These are phyloP conservation scores for Callimorpha dominula DNA, from an alignment of 2,888 invertebrate species.

Conservation along the genomic window DNA sequence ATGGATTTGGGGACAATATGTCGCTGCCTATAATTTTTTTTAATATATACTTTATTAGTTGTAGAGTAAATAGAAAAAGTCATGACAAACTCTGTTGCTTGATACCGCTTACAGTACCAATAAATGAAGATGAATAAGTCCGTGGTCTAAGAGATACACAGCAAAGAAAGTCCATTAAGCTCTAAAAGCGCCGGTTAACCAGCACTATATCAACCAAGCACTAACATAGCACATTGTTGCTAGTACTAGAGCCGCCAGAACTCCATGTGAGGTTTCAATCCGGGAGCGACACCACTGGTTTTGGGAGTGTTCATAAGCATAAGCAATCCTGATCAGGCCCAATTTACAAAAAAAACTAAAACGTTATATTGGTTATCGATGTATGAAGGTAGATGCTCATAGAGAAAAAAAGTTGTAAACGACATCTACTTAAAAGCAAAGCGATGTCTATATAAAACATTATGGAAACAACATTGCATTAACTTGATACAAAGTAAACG, in stretches of 20 bases:
- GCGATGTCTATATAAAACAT: background rate
- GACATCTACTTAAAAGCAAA: background rate
- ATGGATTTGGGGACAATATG: conserved; percentile 1
- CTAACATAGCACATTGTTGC: background rate
- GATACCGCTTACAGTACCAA: background rate
- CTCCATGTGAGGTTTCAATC: background rate
- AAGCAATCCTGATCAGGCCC: background rate
- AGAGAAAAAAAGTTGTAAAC: background rate
- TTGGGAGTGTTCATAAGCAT: background rate
- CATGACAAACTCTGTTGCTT: no score
- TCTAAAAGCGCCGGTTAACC: background rate
- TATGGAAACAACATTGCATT: background rate
- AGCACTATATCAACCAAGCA: background rate
- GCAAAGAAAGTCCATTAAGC: background rate
- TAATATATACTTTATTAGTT: no score
- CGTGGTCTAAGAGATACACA: background rate
- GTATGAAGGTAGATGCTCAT: background rate
- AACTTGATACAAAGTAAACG: background rate
- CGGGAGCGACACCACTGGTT: no score
- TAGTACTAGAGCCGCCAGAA: background rate
- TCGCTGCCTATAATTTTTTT: background rate
- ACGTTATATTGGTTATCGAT: background rate
- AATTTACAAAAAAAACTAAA: background rate
- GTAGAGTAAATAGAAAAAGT: no score
- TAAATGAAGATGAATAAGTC: background rate